phyloP scores from a whole-genome alignment of 2,888 invertebrate genomes.

The Subacronicta megacephala region DNA sequence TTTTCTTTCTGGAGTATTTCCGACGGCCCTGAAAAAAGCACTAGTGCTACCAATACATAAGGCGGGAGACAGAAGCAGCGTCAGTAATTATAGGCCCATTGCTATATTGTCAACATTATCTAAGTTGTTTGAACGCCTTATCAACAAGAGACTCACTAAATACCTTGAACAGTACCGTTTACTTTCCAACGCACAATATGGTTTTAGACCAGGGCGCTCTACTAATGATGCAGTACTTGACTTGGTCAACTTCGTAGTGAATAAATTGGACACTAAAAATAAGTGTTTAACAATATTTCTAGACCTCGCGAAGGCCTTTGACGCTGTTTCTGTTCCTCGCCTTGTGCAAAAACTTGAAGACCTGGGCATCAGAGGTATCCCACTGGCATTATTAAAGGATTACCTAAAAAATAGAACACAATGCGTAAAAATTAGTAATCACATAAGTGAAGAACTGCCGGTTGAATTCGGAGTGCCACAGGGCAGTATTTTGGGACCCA shows the following conservation, averaged over 20 bases:
- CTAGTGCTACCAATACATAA: conserved; percentile 14
- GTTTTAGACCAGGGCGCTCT: conserved; percentile 8
- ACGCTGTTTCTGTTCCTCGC: conserved; percentile 1
- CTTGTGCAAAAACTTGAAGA: conserved; percentile 3
- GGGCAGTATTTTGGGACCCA: conserved; percentile 7
- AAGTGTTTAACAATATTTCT: conserved; percentile 15
- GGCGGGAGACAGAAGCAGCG: conserved; percentile 12
- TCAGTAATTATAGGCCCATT: conserved; percentile 17
- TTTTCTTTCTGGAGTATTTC: background rate
- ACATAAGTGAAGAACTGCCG: conserved; percentile 2
- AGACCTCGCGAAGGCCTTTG: conserved; percentile 14
- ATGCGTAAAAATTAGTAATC: background rate
- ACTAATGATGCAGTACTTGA: conserved; percentile 10
- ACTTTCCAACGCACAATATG: conserved; percentile 3
- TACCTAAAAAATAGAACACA: conserved; percentile 3
- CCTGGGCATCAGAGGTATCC: conserved; percentile 6
- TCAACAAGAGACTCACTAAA: conserved; percentile 5
- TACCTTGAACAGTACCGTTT: conserved; percentile 2
- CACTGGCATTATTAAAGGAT: background rate
- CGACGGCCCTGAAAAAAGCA: background rate
- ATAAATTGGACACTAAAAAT: conserved; percentile 8
- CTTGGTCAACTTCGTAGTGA: background rate
- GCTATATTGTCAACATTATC: too few relatives aligned
- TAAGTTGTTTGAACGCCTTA: too few relatives aligned
- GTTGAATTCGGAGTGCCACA: conserved; percentile 1